A percentile compares a stretch with the other conserved stretches of the same genome.
Evolutionary conservation across 2,113 vertebrate genomes (phyloP).

Genomic region (Pungitius pungitius): DNA sequence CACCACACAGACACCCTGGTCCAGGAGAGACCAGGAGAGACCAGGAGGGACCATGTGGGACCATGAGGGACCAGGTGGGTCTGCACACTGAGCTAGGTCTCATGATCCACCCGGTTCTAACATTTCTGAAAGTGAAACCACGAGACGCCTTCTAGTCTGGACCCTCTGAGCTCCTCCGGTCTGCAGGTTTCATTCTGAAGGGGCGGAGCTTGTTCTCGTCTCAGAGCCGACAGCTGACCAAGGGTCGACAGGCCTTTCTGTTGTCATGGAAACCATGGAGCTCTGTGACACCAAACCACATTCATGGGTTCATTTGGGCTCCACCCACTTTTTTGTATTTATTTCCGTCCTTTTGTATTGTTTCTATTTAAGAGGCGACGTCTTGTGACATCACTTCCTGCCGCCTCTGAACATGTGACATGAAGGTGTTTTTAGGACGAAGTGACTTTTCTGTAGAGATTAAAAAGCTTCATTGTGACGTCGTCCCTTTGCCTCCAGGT

Average conservation of each 20-base stretch:
- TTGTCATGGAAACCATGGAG: no score
- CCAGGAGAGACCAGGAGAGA: not conserved
- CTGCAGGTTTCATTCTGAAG: not conserved
- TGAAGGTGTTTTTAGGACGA: no score
- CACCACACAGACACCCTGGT: not conserved
- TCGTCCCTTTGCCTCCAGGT: no score
- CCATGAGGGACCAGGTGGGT: not conserved
- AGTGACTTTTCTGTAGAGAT: no score
- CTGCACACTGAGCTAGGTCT: constrained; percentile 1
- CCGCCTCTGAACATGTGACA: not conserved
- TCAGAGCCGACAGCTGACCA: no score
- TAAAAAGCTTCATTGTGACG: no score
- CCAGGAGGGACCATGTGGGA: no score
- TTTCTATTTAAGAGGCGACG: constrained; percentile 8
- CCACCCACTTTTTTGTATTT: not conserved
- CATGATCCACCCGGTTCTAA: no score
- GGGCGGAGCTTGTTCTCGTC: no score
- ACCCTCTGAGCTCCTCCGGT: no score
- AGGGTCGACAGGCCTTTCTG: not conserved
- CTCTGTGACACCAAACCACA: constrained; percentile 1
- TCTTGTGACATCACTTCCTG: not conserved
- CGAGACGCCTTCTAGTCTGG: no score
- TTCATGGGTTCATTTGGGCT: not conserved
- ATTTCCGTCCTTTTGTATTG: not conserved
- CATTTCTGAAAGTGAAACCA: no score